Evolutionary conservation across 2,113 vertebrate species (phyloP), one percentile per base, ranked within the genome.

Genomic region (Neopipo cinnamomea): DNA sequence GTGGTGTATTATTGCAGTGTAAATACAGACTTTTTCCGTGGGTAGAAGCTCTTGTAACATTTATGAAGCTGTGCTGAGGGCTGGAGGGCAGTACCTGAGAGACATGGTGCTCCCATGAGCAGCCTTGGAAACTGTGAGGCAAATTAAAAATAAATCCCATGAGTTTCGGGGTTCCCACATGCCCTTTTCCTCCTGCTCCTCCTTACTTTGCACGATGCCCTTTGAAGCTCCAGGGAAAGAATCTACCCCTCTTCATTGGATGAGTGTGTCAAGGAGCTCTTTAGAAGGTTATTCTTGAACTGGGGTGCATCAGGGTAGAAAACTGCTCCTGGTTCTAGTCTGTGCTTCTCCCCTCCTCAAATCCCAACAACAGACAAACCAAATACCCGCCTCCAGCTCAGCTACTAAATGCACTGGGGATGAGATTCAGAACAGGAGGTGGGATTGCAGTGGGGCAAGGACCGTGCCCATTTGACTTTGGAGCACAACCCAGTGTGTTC

Each of bases 21-120:
- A 92, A 96, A 91, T 91, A 81, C 16, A 93, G 71, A 86, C n/a
- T 85, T 93, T 95, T 96, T 95, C 95, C 84, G 65, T 94, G 8
- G 8, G 0, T 70, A 42, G 28, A 44, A 56, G 58, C 85, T 91
- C n/a, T 94, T 42, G 58, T 55, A 53, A 73, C 4, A 0, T 46
- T 91, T 70, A 19, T 42, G 52, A 70, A 95, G 50, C 58, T 91
- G 46, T 76, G 56, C 47, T 85, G 76, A 89, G 46, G 70, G 25
- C 33, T 49, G 30, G 44, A 66, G 59, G 72, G 59, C 86, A 91
- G 35, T 74, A 87, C 93, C 95, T 89, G 90, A 33, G 82, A 88
- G 86, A 77, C 1, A 0, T 22, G 24, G 41, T 0, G 2, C 70
- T 93, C 73, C 77, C 73, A 87, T n/a, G 0, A 4, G 24, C 44